A percentile compares a stretch with the other conserved stretches of the same genome.
Evolutionary conservation across 2,888 invertebrate genomes (phyloP).

Genomic region (Caradrina clavipalpis): DNA sequence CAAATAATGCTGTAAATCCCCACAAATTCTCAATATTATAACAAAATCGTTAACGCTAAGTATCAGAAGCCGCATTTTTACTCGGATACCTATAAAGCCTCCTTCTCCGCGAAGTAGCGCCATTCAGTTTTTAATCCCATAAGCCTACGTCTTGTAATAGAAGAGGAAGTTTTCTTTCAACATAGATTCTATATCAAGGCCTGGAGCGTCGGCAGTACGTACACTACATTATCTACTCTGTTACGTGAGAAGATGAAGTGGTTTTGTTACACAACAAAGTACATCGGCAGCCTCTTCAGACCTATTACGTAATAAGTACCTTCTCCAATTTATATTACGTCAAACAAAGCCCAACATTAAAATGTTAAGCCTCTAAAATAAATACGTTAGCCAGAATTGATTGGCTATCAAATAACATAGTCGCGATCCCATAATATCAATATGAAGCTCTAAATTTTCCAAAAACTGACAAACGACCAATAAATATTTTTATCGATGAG

Average conservation of each 20-base stretch:
- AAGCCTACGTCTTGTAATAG: conserved; percentile 39
- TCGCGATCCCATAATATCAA: conserved; percentile 51
- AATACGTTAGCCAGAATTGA: conserved; percentile 40
- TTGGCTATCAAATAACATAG: conserved; percentile 58
- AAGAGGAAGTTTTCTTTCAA: conserved; percentile 36
- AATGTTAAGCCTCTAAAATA: conserved; percentile 39
- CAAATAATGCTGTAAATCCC: not conserved
- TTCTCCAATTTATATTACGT: conserved; percentile 37
- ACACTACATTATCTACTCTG: conserved; percentile 26
- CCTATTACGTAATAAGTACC: conserved; percentile 33
- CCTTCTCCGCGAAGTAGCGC: conserved; percentile 8
- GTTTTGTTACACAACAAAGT: conserved; percentile 18
- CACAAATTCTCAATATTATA: not conserved
- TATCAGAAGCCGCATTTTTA: conserved; percentile 4
- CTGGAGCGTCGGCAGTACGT: conserved; percentile 24
- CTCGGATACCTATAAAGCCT: conserved; percentile 20
- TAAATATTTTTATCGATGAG: conserved; percentile 68
- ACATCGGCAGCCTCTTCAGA: conserved; percentile 9
- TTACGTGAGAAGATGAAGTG: conserved; percentile 39
- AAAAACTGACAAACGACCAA: conserved; percentile 70
- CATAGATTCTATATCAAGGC: conserved; percentile 34
- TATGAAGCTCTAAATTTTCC: conserved; percentile 61
- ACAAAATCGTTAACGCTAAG: conserved; percentile 1
- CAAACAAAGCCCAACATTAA: conserved; percentile 17
- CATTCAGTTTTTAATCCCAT: conserved; percentile 42